Base-by-base conservation (phyloP, 2,113 vertebrate genomes). In the Oplegnathus fasciatus region DNA sequence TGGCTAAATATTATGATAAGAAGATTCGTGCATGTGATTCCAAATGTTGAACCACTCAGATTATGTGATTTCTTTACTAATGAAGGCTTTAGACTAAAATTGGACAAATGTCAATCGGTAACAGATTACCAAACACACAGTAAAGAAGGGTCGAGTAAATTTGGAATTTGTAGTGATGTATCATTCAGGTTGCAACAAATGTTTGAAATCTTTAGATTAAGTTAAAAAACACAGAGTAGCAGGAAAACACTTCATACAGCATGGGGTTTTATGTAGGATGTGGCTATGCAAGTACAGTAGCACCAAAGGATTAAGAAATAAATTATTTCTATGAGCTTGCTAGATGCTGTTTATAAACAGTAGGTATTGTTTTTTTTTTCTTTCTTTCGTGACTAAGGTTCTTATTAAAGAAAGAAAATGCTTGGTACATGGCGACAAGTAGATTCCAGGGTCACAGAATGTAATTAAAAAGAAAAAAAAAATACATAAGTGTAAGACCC, bases 1-100 rank as follows among this genome's bases (percentile, higher is more conserved):
- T 40, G 18, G 48, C 5, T 58, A 80, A 86, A 89, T 65, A 85
- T 86, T 83, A 78, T 78, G 52, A 62, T 46, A 70, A 71, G 75
- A 61, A 13, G 61, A 82, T 50, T 34, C 3, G 44, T 65, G 48
- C 40, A 79, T 61, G 64, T 80, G 64, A 76, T 30, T 68, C 62
- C 62, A 84, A 86, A 78, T 80, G 58, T 30, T 57, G 28, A 83
- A 75, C 48, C 15, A n/a, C 48, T 60, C 18, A 13, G 17, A 32
- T 37, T 32, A 54, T 48, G 18, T 11, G 11, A 65, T 58, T 83
- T 60, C 4, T 50, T 46, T 61, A 24, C 8, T 40, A 42, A 52
- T 30, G 14, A 54, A 9, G 22, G 34, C 6, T 60, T 42, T 57
- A 11, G 18, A 24, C 15, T 17, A 13, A 44, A 65, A 50, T 2